Base-by-base conservation (phyloP, 2,797 vertebrate genomes). In the Anguilla anguilla region DNA sequence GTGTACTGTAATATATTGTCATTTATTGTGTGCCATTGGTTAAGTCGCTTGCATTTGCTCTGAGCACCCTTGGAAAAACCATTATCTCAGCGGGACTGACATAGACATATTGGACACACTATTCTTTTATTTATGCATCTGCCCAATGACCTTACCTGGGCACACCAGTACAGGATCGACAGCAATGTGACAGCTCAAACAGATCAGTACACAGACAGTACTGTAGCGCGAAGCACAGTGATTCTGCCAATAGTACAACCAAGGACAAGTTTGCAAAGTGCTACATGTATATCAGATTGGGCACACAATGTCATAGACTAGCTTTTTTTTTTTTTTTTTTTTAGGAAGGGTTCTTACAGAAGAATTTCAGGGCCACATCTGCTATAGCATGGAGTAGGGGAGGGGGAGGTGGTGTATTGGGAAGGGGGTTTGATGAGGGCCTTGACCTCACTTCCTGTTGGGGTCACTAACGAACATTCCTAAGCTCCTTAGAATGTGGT, bases 391-490 rank as follows among this genome's bases (percentile, higher is more conserved):
- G 39, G 74, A 31, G 74, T 43, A 39, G 35, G 77, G 4, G 77
- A 28, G 9, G 5, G 77, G 15, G 39, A 0, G 39, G 43, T 3
- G 43, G 74, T 5, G 72, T 19, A 25, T 19, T 19, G 59, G 59
- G 59, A 25, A 19, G 22, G 72, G 69, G 39, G 19, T 81, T 22
- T 43, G 77, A 17, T 49, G 77, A 81, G 79, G 22, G 43, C 79
- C 79, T 82, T 51, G 46, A 82, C 79, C 79, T 82, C 79, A 82
- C 79, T 82, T 82, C 79, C 79, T 82, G 79, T 11, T 82, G 19
- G 46, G 79, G 79, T 82, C 79, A 82, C 79, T 82, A 82, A 79
- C 35, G 74, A 82, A 51, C 43, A 82, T 82, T 82, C 79, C 79
- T 25, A 1, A 49, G 43, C 6, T 46, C 46, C 79, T 82, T 46